These are phyloP conservation scores for Trichopoda pennipes DNA, from an alignment of 2,888 invertebrate species.

Conservation along the genomic window DNA sequence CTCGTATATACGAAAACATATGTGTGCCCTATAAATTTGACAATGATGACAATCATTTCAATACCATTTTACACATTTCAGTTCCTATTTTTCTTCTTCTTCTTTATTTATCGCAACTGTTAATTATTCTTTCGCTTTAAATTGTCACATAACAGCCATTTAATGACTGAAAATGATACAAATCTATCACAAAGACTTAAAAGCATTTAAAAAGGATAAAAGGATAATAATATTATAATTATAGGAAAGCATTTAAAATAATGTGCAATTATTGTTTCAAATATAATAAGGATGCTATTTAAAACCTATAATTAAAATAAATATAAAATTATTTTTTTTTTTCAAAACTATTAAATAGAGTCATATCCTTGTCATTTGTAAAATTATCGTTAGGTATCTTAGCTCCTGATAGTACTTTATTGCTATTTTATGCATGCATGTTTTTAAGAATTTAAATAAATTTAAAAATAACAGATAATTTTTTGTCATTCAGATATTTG, in stretches of 20 bases:
- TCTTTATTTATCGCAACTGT: neutral
- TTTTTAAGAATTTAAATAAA: no score
- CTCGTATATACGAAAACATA: no score
- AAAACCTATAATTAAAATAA: neutral
- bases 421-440: no score
- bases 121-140: conserved; percentile 14
- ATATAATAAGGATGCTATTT: neutral
- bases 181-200: neutral
- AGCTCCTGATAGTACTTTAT: no score
- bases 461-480: no score
- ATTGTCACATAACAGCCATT: conserved; percentile 15
- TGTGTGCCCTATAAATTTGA: conserved; percentile 23
- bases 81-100: neutral
- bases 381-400: no score
- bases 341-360: no score
- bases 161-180: conserved; percentile 39
- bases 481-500: no score
- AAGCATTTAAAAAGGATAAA: neutral
- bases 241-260: neutral
- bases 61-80: conserved; percentile 10
- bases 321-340: no score
- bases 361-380: no score
- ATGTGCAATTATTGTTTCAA: no score
- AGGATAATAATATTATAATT: neutral
- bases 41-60: conserved; percentile 50